A percentile compares a stretch with the other conserved stretches of the same genome.
phyloP scores from a whole-genome alignment of 2,888 invertebrate genomes.

The Mythimna vitellina region DNA sequence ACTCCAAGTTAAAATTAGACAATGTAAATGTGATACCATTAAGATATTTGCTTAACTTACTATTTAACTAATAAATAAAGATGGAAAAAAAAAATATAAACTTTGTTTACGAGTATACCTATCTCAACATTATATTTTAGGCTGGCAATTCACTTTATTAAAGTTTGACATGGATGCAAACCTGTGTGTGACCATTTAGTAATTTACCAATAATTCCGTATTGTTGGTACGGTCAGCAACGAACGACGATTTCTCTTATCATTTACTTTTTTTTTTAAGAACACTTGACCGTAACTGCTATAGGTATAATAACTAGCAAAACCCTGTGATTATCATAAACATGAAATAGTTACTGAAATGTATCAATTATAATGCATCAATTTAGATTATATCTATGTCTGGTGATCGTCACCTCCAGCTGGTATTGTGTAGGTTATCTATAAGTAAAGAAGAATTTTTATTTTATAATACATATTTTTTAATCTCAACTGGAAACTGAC shows the following conservation, averaged over 20 bases:
- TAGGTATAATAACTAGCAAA: not conserved
- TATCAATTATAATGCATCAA: not conserved
- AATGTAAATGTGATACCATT: too few species aligned
- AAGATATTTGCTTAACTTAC: too few species aligned
- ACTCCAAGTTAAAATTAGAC: too few species aligned
- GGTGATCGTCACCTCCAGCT: too few species aligned
- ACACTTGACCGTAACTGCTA: not conserved
- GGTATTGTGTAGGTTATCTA: too few species aligned
- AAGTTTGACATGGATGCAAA: not conserved
- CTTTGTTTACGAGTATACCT: not conserved
- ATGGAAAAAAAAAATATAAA: too few species aligned
- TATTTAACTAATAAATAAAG: too few species aligned
- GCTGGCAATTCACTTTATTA: not conserved
- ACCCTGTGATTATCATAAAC: not conserved
- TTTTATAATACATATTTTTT: too few species aligned
- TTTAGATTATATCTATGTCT: not conserved
- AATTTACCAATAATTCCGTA: constrained; percentile 17
- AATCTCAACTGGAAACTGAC: too few species aligned
- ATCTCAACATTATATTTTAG: not conserved
- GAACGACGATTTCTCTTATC: not conserved
- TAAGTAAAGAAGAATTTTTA: too few species aligned
- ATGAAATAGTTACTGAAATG: too few species aligned
- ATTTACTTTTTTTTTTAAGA: not conserved
- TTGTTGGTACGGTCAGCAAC: not conserved
- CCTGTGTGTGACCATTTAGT: not conserved